These are phyloP conservation scores for Opisthograptis luteolata DNA, from an alignment of 2,888 invertebrate species.

Conservation along the genomic window DNA sequence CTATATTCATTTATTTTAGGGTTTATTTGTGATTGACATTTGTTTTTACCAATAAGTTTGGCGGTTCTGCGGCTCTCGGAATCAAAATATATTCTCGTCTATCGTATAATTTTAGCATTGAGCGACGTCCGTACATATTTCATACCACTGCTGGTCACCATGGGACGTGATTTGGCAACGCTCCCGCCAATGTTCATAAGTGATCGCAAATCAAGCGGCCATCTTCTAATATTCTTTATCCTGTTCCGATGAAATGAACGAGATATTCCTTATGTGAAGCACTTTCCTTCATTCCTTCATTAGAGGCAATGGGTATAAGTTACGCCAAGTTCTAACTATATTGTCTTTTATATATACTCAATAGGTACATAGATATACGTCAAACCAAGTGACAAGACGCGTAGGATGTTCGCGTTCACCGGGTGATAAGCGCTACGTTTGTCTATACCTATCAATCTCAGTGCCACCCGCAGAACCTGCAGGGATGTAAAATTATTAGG, in stretches of 20 bases:
- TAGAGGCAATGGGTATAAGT: conserved; percentile 11
- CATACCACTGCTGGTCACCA: conserved; percentile 23
- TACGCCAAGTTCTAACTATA: conserved; percentile 4
- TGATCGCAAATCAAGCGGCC: conserved; percentile 23
- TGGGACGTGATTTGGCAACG: conserved; percentile 36
- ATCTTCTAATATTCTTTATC: conserved; percentile 16
- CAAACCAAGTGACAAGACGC: too few relatives aligned
- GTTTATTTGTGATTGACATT: conserved; percentile 37
- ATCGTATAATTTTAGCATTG: conserved; percentile 47
- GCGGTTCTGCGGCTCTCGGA: conserved; percentile 37
- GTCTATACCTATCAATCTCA: too few relatives aligned
- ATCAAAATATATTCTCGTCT: conserved; percentile 34
- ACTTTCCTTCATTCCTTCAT: conserved; percentile 14
- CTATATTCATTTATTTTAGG: conserved; percentile 37
- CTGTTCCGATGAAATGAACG: conserved; percentile 20
- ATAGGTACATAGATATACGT: too few relatives aligned
- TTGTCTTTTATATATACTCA: background rate
- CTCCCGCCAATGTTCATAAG: conserved; percentile 22
- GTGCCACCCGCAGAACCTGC: too few relatives aligned
- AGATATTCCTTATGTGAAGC: conserved; percentile 12
- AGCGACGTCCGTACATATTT: conserved; percentile 38
- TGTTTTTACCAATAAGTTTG: conserved; percentile 34
- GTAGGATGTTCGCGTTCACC: too few relatives aligned
- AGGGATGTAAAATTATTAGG: too few relatives aligned
- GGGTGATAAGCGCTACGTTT: too few relatives aligned